Percentiles rank a stretch among this genome's conserved stretches.
Evolutionary conservation across 1,140 invertebrate species (phyloP).

Genomic region (Ceratosolen solmsi): DNA sequence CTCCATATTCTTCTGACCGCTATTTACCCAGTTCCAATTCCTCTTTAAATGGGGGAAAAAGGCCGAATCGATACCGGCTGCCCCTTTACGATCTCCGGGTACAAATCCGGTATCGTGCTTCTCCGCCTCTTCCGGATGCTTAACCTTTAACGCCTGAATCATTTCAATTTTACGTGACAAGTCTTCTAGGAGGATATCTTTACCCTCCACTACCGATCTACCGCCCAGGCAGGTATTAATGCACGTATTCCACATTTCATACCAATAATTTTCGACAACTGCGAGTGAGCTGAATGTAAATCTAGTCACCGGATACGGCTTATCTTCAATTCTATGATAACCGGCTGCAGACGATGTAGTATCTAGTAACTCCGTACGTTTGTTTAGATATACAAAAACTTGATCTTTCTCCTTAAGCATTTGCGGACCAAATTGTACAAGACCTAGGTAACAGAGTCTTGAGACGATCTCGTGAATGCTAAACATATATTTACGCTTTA

Average conservation of each 20-base stretch:
- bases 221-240: conserved; percentile 80
- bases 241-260: conserved; percentile 80
- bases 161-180: conserved; percentile 74
- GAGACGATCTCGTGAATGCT: conserved; percentile 76
- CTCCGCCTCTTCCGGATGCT: conserved; percentile 70
- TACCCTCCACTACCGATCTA: conserved; percentile 67
- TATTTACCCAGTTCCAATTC: conserved; percentile 77
- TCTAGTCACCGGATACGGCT: conserved; percentile 73
- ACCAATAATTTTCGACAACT: conserved; percentile 83
- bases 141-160: conserved; percentile 67
- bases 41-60: conserved; percentile 81
- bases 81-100: conserved; percentile 83
- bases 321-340: conserved; percentile 78
- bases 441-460: conserved; percentile 79
- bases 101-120: conserved; percentile 75
- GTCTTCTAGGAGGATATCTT: conserved; percentile 74
- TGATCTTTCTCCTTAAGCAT: conserved; percentile 81
- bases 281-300: conserved; percentile 76
- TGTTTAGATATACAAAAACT: conserved; percentile 82
- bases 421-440: conserved; percentile 82
- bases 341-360: conserved; percentile 78
- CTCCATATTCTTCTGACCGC: not conserved
- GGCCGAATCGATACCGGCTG: conserved; percentile 82
- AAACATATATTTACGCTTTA: conserved; percentile 80
- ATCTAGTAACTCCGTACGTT: conserved; percentile 77